Conservation (phyloP, 2,888 invertebrate genomes). For the Blastobasis lacticolella region DNA sequence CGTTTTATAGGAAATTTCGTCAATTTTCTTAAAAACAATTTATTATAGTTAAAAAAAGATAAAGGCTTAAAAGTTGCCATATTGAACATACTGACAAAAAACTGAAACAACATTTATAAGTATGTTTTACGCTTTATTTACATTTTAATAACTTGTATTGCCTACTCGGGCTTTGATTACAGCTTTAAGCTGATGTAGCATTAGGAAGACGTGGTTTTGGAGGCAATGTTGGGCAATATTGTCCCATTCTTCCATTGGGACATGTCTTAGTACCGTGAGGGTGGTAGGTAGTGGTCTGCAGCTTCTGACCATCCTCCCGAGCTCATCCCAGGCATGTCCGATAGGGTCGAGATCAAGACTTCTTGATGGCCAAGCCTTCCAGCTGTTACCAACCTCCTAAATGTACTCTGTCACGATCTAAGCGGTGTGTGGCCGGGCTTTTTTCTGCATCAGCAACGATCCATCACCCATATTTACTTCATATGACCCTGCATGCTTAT, state of each 20-base stretch:
- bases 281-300: constrained; percentile 1
- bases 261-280: background rate
- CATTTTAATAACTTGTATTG: too few species aligned
- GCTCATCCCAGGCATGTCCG: constrained; percentile 3
- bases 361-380: too few species aligned
- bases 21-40: too few species aligned
- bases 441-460: constrained; percentile 1
- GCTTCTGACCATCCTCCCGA: constrained; percentile 1
- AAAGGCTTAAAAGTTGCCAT: too few species aligned
- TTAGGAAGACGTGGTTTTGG: background rate
- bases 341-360: constrained; percentile 1
- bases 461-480: background rate
- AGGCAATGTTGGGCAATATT: background rate
- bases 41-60: too few species aligned
- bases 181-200: background rate
- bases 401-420: too few species aligned
- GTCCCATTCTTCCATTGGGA: background rate
- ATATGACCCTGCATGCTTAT: constrained; percentile 1
- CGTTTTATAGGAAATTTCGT: too few species aligned
- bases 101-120: too few species aligned
- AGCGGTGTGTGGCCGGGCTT: constrained; percentile 3
- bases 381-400: too few species aligned
- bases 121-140: too few species aligned
- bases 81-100: too few species aligned
- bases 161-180: too few species aligned